Evolutionary conservation across 2,888 invertebrate genomes (phyloP), one percentile per base, ranked within the genome.

Genomic region (Chouioia cunea): DNA sequence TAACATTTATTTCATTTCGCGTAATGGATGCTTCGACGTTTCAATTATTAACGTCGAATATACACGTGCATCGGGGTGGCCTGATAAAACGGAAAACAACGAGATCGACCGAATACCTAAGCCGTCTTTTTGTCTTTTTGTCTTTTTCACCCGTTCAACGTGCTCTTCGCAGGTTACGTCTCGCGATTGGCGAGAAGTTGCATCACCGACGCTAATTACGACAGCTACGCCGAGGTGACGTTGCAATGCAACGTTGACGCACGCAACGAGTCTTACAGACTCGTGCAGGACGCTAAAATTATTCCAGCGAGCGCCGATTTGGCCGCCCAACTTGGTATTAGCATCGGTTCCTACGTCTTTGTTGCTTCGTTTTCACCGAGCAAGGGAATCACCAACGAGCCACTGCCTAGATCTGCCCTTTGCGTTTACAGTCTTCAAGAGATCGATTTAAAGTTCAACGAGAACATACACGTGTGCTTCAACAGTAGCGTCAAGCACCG

Each of bases 391-490:
- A 91, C 93, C 69, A 93, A 94, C 87, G 93, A 95, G 79, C 93
- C 95, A 1, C 90, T 91, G 81, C 85, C 91, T 36, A 92, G 93
- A 76, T 97, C 98, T 2, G 98, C 97, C 0, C 88, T 99, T 79
- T 99, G 99, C 87, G 91, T 97, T 57, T 99, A 94, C 87, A 94
- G 97, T 71, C 88, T 99, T 75, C 91, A 93, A 79, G 93, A 95
- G 76, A 95, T 98, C 79, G 95, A 97, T 84, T 92, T 92, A 77
- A 94, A 94, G 85, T 99, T 99, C 86, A 95, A 95, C 83, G 95
- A 97, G 86, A 99, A 98, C 87, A 97, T 98, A 79, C 97, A 97
- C 85, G 94, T 96, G 92, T 99, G 99, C 87, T 97, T 97, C 85
- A 95, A 97, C 86, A 97, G 97, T 44, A 94, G 94, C 78, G 94